Conservation (phyloP, 2,888 invertebrate genomes). For the Steromphala cineraria region DNA sequence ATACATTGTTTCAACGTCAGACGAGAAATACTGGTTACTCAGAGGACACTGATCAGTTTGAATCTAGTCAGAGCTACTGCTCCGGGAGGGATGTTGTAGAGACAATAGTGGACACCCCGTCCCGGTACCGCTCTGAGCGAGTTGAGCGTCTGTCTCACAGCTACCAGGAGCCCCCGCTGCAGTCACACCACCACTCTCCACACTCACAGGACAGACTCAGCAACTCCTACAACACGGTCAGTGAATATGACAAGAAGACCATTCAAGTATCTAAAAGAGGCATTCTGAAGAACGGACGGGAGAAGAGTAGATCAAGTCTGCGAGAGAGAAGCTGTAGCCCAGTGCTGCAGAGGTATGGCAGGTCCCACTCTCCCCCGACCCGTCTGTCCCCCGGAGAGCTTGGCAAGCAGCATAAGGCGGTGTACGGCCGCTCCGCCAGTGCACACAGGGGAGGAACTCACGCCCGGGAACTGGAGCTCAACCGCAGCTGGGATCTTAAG, state of each 20-base stretch:
- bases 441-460: neutral
- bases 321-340: slow-evolving; percentile 37
- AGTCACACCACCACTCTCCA: neutral
- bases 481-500: slow-evolving; percentile 11
- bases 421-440: slow-evolving; percentile 14
- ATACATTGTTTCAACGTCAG: slow-evolving; percentile 20
- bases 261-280: slow-evolving; percentile 20
- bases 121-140: neutral
- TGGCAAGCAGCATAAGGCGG: slow-evolving; percentile 23
- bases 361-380: slow-evolving; percentile 33
- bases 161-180: neutral
- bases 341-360: neutral
- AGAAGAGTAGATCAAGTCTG: neutral
- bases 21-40: neutral
- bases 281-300: slow-evolving; percentile 29
- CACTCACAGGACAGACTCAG: slow-evolving; percentile 16
- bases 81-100: neutral
- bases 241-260: slow-evolving; percentile 5
- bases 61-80: neutral
- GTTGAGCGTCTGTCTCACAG: neutral
- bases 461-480: neutral
- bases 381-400: slow-evolving; percentile 25
- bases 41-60: neutral
- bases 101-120: neutral
- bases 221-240: slow-evolving; percentile 8